phyloP scores from a whole-genome alignment of 2,888 invertebrate genomes.

The Synanthedon myopaeformis region DNA sequence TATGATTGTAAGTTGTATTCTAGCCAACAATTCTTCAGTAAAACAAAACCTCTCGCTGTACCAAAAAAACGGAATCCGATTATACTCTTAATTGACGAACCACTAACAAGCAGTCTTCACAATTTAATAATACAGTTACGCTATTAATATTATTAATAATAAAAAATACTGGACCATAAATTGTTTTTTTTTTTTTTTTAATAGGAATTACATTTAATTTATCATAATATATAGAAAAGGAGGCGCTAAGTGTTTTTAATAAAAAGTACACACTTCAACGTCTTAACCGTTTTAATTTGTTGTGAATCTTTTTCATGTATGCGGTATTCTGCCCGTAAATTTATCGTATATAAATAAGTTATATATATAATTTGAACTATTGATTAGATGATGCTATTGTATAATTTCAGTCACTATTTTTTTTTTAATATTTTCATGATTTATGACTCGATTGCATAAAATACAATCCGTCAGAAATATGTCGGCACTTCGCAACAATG shows the following conservation, averaged over 20 bases:
- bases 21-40: background rate
- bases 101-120: constrained; percentile 63
- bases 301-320: too few relatives aligned
- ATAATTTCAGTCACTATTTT: too few relatives aligned
- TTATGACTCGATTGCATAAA: too few relatives aligned
- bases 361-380: too few relatives aligned
- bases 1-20: too few relatives aligned
- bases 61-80: background rate
- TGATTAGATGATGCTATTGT: too few relatives aligned
- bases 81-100: constrained; percentile 54
- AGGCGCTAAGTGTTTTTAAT: background rate
- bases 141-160: constrained; percentile 30
- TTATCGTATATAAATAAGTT: too few relatives aligned
- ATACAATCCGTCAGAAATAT: too few relatives aligned
- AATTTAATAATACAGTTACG: constrained; percentile 37
- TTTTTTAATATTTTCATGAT: too few relatives aligned
- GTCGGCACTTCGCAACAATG: too few relatives aligned
- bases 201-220: constrained; percentile 43
- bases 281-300: too few relatives aligned
- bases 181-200: constrained; percentile 36
- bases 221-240: background rate
- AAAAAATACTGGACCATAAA: constrained; percentile 66
- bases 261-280: background rate
- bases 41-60: background rate
- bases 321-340: too few relatives aligned